phyloP scores from a whole-genome alignment of 35 echinoderm and acorn worm species.

The Acanthaster planci region DNA sequence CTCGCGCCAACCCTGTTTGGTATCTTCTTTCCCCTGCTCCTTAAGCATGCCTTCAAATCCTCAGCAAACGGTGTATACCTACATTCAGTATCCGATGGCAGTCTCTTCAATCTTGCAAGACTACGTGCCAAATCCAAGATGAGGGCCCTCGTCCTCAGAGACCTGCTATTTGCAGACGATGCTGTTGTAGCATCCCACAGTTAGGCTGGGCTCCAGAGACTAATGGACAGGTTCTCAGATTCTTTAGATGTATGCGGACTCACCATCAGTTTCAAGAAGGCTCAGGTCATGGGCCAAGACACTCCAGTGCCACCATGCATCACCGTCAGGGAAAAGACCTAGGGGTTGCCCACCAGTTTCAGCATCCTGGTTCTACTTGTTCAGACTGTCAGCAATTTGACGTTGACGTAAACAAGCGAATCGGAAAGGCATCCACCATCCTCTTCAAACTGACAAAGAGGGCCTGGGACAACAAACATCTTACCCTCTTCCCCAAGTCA shows the following conservation, averaged over 20 bases:
- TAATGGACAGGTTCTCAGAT: conserved; percentile 44
- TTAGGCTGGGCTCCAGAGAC: conserved; percentile 26
- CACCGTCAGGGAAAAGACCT: conserved; percentile 24
- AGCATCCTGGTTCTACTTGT: conserved; percentile 42
- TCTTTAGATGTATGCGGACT: conserved; percentile 51
- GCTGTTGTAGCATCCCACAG: conserved; percentile 28
- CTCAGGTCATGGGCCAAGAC: neutral
- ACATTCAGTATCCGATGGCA: neutral
- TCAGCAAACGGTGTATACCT: conserved; percentile 28
- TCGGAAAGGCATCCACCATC: conserved; percentile 24
- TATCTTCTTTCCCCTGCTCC: conserved; percentile 49
- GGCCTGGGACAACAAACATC: conserved; percentile 52
- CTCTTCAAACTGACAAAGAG: conserved; percentile 38
- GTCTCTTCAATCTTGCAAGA: conserved; percentile 22
- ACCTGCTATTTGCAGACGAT: conserved; percentile 47
- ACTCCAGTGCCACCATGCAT: neutral
- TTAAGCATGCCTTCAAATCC: neutral
- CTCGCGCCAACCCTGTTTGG: conserved; percentile 33
- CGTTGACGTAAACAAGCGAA: conserved; percentile 37
- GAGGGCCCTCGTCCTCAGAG: conserved; percentile 35
- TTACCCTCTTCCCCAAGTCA: no score
- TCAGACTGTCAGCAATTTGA: conserved; percentile 51
- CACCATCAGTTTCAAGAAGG: conserved; percentile 56
- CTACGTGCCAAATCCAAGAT: conserved; percentile 51
- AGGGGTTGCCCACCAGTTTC: conserved; percentile 26